phyloP scores from a whole-genome alignment of 2,888 invertebrate genomes.

The Seira musarum region DNA sequence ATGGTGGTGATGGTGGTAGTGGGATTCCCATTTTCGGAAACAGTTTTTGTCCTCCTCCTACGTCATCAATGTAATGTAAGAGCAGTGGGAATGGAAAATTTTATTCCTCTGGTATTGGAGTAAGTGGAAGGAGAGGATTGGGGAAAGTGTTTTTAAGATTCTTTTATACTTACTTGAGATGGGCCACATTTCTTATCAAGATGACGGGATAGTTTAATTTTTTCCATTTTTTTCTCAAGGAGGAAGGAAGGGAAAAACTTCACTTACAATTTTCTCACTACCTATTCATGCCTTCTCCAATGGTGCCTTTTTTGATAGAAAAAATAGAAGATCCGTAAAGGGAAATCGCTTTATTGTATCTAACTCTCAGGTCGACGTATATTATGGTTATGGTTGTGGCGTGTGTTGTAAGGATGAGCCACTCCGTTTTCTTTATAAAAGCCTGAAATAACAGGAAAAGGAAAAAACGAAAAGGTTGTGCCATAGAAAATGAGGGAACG shows the following conservation, averaged over 20 bases:
- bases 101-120: neutral
- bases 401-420: no score
- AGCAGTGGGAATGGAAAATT: no score
- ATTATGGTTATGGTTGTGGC: no score
- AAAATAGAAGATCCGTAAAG: neutral
- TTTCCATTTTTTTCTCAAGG: neutral
- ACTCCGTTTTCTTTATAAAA: neutral
- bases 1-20: no score
- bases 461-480: slow-evolving; percentile 13
- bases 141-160: no score
- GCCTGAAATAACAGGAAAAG: slow-evolving; percentile 3
- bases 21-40: no score
- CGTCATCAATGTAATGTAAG: no score
- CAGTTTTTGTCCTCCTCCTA: no score
- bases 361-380: no score
- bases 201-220: no score
- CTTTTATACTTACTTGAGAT: no score
- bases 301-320: neutral
- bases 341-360: neutral
- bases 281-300: neutral
- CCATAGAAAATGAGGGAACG: neutral
- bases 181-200: no score
- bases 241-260: neutral
- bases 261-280: neutral
- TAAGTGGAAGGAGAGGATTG: neutral